A percentile compares a stretch with the other conserved stretches of the same genome.
Evolutionary conservation across 2,113 vertebrate species (phyloP).

Genomic region (Trogon melanurus): DNA sequence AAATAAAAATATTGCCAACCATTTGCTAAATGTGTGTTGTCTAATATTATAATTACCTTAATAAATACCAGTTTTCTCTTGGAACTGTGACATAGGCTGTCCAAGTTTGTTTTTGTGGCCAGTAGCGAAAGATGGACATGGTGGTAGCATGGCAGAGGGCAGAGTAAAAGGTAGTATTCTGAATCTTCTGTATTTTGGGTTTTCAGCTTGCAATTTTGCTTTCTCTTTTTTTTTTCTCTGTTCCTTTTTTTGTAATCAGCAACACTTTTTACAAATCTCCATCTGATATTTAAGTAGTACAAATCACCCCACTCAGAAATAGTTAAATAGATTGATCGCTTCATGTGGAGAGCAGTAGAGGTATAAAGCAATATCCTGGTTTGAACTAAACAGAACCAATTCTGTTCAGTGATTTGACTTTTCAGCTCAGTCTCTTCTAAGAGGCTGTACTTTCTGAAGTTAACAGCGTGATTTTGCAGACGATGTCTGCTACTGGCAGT

Average conservation of each 20-base stretch:
- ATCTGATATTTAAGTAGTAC: not conserved
- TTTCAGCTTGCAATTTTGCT: not conserved
- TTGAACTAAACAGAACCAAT: no score
- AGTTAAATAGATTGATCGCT: not conserved
- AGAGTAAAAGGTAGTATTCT: not conserved
- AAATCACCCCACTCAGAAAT: not conserved
- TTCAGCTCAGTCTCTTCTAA: no score
- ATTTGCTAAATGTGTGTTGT: not conserved
- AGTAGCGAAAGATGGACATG: not conserved
- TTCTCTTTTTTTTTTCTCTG: not conserved
- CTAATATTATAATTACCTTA: not conserved
- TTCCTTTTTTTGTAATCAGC: accelerated
- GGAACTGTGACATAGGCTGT: not conserved
- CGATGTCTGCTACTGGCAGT: no score
- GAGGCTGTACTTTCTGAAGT: no score
- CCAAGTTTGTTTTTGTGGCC: not conserved
- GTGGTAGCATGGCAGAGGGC: not conserved
- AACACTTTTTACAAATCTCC: not conserved
- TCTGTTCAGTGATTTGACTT: no score
- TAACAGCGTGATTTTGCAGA: no score
- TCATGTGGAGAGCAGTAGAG: not conserved
- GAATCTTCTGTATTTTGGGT: not conserved
- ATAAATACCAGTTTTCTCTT: not conserved
- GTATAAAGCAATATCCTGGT: not conserved
- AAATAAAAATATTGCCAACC: not conserved